Evolutionary conservation across 2,888 invertebrate genomes (phyloP), one percentile per base, ranked within the genome.

Genomic region (Boloria selene): DNA sequence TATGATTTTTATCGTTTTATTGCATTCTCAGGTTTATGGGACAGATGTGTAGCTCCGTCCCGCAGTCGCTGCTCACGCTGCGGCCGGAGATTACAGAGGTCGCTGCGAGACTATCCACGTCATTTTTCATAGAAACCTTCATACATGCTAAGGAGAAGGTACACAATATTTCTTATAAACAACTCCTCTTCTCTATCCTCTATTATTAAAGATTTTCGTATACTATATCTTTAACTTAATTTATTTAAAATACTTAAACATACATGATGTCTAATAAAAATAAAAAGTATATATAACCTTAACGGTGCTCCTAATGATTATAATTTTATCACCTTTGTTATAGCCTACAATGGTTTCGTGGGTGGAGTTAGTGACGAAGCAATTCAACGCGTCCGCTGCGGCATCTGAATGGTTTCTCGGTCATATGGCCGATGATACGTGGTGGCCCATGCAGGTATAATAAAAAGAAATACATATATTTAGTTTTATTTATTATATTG

Each of bases 101-200:
- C 76, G 96, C 97, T 0, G 96, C 97, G 0, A 95, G 98, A 75
- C 92, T 98, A 13, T 97, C 98, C 1, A 97, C 98, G 0, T 97
- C 98, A 0, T 98, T 98, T 89, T 98, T 98, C 77, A 96, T 98
- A 72, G 98, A 98, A 90, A 98, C 98, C 0, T 97, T 98, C 79
- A 98, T 98, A 80, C 98, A 98, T 84, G 98, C 98, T 54, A 98
- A 98, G 87, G 98, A 98, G 87, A 98, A 98, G 94, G 96, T 96
- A 82, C 71, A 60, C 31, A 55, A 50, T 7, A 52, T 31, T n/a
- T n/a, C 31, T 22, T 18, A 3, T 50, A 50, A 18, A 17, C 17
- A 13, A 17, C 17, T 49, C 16, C 17, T 49, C 7, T 16, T 17
- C 2, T 1, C 7, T 49, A 49, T 47, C 16, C n/a, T 47, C 1